Evolutionary conservation across 2,888 invertebrate genomes (phyloP).

Genomic region (Meganola albula): DNA sequence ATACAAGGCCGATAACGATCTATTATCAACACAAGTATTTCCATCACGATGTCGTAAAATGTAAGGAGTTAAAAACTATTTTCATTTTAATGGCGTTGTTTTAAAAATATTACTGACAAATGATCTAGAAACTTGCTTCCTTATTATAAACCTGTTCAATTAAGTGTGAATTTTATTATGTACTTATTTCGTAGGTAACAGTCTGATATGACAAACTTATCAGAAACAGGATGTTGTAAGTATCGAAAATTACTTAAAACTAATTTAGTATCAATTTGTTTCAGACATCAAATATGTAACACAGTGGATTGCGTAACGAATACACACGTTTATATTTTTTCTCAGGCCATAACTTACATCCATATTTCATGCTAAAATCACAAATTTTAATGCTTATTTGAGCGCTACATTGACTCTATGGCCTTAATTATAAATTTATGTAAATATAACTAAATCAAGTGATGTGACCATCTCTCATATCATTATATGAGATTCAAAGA

Average conservation of each 20-base stretch:
- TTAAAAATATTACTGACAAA: slow-evolving; percentile 25
- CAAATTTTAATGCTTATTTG: slow-evolving; percentile 18
- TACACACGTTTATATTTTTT: neutral
- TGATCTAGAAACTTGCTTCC: slow-evolving; percentile 27
- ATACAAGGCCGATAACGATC: slow-evolving; percentile 27
- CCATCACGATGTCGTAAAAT: slow-evolving; percentile 17
- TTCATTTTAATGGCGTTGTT: slow-evolving; percentile 22
- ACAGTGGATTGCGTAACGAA: neutral
- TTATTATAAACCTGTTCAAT: slow-evolving; percentile 20
- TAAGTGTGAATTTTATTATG: slow-evolving; percentile 24
- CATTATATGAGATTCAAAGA: too few species aligned
- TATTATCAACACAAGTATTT: slow-evolving; percentile 21
- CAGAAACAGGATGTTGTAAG: slow-evolving; percentile 14
- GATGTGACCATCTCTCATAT: neutral
- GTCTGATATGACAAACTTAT: slow-evolving; percentile 10
- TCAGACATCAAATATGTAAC: too few species aligned
- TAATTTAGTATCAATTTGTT: too few species aligned
- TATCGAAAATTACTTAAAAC: neutral
- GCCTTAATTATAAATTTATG: slow-evolving; percentile 27
- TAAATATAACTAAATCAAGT: slow-evolving; percentile 16
- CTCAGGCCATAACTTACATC: slow-evolving; percentile 5
- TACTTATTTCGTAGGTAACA: slow-evolving; percentile 18
- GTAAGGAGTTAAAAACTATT: slow-evolving; percentile 23
- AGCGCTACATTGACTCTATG: slow-evolving; percentile 25
- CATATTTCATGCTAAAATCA: slow-evolving; percentile 15